A percentile compares a stretch with the other conserved stretches of the same genome.
Conservation (phyloP, 2,888 invertebrate genomes). For the Teinopalpus imperialis region DNA sequence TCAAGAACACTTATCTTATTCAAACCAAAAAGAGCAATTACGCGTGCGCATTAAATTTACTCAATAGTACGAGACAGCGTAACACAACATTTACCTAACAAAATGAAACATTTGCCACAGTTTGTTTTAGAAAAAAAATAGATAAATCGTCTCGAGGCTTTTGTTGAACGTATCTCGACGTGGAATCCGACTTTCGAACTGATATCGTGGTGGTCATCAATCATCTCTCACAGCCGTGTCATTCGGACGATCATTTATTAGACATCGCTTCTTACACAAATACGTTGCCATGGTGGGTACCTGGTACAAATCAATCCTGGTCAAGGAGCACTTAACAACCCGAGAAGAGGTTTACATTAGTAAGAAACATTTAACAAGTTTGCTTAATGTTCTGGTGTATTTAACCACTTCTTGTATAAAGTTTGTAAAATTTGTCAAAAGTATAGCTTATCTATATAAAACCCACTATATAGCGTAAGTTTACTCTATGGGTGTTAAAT, state of each 20-base stretch:
- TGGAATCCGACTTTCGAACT: conserved; percentile 22
- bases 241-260: conserved; percentile 33
- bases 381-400: no score
- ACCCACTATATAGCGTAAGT: no score
- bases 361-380: no score
- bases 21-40: no score
- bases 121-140: conserved; percentile 2
- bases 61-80: neutral
- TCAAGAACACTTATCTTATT: no score
- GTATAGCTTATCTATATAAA: no score
- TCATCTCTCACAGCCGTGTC: conserved; percentile 28
- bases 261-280: conserved; percentile 34
- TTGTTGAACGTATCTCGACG: conserved; percentile 21
- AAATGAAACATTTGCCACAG: neutral
- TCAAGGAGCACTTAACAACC: conserved; percentile 27
- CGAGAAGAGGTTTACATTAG: conserved; percentile 2
- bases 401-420: no score
- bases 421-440: no score
- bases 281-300: conserved; percentile 31
- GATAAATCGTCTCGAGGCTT: conserved; percentile 19
- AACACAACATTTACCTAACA: neutral
- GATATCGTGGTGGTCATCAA: conserved; percentile 27
- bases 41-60: no score
- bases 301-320: conserved; percentile 27
- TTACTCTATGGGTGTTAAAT: no score